A percentile compares a stretch with the other conserved stretches of the same genome.
phyloP scores from a whole-genome alignment of 2,888 invertebrate species.

The Sinotaia quadrata region DNA sequence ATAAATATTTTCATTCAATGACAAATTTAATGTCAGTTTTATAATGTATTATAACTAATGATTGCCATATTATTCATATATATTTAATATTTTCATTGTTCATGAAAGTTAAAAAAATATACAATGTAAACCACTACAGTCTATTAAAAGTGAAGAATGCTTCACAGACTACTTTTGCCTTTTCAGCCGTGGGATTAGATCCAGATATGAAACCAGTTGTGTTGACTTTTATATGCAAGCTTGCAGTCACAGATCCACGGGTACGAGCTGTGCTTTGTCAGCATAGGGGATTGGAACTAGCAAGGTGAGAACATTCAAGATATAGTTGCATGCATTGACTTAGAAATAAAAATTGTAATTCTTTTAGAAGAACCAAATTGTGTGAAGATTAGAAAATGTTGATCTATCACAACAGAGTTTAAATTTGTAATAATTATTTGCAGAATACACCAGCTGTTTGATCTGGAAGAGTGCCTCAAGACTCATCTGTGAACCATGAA shows the following conservation, averaged over 20 bases:
- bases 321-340: too few species aligned
- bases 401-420: too few species aligned
- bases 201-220: neutral
- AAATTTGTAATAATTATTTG: too few species aligned
- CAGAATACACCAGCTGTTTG: too few species aligned
- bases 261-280: neutral
- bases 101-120: neutral
- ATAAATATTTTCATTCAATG: neutral
- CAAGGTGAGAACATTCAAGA: too few species aligned
- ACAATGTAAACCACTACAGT: neutral
- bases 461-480: too few species aligned
- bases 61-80: neutral
- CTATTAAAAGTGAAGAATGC: neutral
- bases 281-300: neutral
- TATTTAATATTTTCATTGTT: neutral
- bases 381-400: too few species aligned
- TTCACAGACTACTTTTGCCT: neutral
- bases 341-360: too few species aligned
- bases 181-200: neutral
- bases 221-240: conserved; percentile 3
- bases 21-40: too few species aligned
- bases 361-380: too few species aligned
- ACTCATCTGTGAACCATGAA: too few species aligned
- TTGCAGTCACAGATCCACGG: neutral
- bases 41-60: neutral